These are phyloP conservation scores for Embidobia sp. DNA, from an alignment of 2,888 invertebrate species.

Conservation along the genomic window DNA sequence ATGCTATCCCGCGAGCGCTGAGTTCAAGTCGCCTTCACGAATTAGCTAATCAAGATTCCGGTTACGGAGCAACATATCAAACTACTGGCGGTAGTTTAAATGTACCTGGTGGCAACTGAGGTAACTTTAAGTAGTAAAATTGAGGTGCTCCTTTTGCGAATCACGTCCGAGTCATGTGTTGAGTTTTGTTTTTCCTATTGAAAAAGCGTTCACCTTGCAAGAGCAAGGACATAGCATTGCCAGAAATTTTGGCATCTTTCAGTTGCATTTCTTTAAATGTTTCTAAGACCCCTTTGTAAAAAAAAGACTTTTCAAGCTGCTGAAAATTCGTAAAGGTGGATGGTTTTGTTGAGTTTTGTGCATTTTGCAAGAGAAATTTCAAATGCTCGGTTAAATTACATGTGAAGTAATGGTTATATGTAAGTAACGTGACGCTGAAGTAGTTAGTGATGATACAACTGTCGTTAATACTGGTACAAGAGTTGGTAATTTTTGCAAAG, in stretches of 20 bases:
- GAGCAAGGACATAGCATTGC: conserved; percentile 20
- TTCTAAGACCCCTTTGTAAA: background rate
- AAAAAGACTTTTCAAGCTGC: background rate
- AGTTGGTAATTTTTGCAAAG: background rate
- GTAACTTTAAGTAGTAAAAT: conserved; percentile 63
- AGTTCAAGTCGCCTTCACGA: conserved; percentile 92
- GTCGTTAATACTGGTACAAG: background rate
- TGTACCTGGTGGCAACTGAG: conserved; percentile 83
- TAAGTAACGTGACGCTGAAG: no score
- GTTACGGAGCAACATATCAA: conserved; percentile 90
- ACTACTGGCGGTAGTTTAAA: conserved; percentile 86
- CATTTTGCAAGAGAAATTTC: conserved; percentile 5
- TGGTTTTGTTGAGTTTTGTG: background rate
- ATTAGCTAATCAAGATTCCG: conserved; percentile 86
- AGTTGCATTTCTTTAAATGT: background rate
- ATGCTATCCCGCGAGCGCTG: conserved; percentile 92
- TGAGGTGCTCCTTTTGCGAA: conserved; percentile 30
- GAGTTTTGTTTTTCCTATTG: conserved; percentile 52
- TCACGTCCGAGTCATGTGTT: conserved; percentile 34
- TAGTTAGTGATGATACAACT: no score
- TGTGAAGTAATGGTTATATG: background rate
- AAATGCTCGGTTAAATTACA: no score
- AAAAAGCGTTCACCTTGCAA: conserved; percentile 3
- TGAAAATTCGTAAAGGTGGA: conserved; percentile 12
- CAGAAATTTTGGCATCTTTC: no score